A percentile compares a stretch with the other conserved stretches of the same genome.
phyloP scores from a whole-genome alignment of 1,140 invertebrate genomes.

The Odontomachus brunneus region DNA sequence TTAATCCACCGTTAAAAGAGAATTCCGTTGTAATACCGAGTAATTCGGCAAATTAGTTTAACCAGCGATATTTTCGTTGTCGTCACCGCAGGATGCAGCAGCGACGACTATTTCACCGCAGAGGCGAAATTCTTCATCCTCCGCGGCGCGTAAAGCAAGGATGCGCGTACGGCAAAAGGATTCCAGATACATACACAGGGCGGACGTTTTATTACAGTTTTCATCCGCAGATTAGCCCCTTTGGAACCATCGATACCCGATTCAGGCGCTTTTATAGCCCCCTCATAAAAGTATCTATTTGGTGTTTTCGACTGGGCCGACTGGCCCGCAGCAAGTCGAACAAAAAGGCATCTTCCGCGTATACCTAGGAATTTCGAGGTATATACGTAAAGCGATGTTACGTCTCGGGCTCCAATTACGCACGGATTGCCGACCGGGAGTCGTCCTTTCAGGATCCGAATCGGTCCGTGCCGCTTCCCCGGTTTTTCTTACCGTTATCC shows the following conservation, averaged over 20 bases:
- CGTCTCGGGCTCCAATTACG: conserved; percentile 70
- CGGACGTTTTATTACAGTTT: conserved; percentile 80
- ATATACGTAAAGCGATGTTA: conserved; percentile 66
- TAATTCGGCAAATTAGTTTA: no score
- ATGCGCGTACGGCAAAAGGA: conserved; percentile 55
- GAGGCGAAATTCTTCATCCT: conserved; percentile 29
- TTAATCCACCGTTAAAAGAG: no score
- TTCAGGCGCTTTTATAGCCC: conserved; percentile 75
- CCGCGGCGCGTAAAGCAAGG: conserved; percentile 26
- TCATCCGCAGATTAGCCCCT: conserved; percentile 81
- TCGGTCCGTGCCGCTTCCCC: neutral
- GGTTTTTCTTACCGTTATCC: conserved; percentile 27
- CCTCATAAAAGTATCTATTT: conserved; percentile 80
- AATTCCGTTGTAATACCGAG: no score
- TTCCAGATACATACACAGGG: conserved; percentile 56
- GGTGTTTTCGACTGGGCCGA: conserved; percentile 75
- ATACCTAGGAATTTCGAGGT: conserved; percentile 66
- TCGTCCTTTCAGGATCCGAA: conserved; percentile 18
- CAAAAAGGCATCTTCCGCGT: conserved; percentile 62
- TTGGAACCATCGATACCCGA: conserved; percentile 79
- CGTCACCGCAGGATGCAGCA: no score
- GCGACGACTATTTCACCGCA: no score
- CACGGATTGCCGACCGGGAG: conserved; percentile 59
- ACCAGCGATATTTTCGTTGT: no score
- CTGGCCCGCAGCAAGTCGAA: conserved; percentile 62